Evolutionary conservation across 2,113 vertebrate species (phyloP), one percentile per base, ranked within the genome.

Genomic region (Plotosus lineatus): DNA sequence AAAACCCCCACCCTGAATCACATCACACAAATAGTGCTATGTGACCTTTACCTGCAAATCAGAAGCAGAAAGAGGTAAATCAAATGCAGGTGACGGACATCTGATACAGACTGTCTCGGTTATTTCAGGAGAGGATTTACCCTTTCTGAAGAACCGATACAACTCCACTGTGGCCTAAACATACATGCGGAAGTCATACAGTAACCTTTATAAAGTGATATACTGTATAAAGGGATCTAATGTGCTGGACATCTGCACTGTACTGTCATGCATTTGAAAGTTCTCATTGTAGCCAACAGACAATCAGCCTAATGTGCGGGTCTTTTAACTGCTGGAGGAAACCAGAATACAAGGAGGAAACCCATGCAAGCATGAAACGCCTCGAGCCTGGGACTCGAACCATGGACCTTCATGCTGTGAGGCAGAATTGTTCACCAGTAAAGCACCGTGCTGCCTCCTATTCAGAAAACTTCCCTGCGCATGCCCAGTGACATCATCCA

Each of bases 101-200:
- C 19, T 11, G 55, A 81, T 12, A 73, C 28, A 50, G 17, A 44
- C 36, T 69, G 75, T 26, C 14, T 6, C 33, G 42, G 77, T 7
- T 58, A 46, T 79, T 42, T 17, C 12, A 53, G 65, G 17, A 9
- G n/a, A 42, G 31, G 69, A 46, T 26, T 12, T 72, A 53, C 28
- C 50, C 48, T 61, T 44, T 40, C 60, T 66, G 40, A 38, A 36
- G 0, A 53, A 72, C 78, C 56, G 58, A 80, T 71, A 80, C 72
- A 80, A 60, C 68, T 31, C 26, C 3, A 4, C 51, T 44, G 3
- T 69, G 56, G 40, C 78, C 66, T 51, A 40, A 71, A 56, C 17
- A 42, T n/a, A 79, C 15, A 48, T 11, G 46, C 2, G 46, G 17
- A 31, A 51, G 28, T 26, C 33, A 21, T 36, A 55, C 14, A 19